Conservation (phyloP, 1,140 invertebrate species). For the Drosophila pachea region DNA sequence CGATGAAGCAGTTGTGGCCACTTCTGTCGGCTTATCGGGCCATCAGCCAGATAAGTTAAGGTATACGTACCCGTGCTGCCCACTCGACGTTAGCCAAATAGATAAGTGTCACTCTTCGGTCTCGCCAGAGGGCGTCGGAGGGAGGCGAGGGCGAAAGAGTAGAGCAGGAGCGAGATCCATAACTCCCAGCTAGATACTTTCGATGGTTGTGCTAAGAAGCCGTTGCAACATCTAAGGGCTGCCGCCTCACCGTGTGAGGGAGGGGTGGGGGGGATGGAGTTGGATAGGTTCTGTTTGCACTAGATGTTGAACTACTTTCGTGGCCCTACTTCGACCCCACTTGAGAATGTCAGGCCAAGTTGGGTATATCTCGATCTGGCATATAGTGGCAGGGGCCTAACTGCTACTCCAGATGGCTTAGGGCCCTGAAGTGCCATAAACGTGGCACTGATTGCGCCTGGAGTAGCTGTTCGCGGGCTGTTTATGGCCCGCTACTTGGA, state of each 20-base stretch:
- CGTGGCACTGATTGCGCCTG: constrained; percentile 61
- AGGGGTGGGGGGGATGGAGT: no score
- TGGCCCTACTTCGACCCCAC: constrained; percentile 23
- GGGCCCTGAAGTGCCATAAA: constrained; percentile 63
- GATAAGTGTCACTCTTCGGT: constrained; percentile 68
- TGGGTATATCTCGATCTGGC: constrained; percentile 56
- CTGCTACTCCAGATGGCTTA: constrained; percentile 47
- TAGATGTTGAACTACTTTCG: constrained; percentile 69
- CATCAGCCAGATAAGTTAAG: constrained; percentile 61
- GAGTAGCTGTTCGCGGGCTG: constrained; percentile 61
- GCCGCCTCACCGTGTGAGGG: background rate
- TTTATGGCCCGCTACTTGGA: constrained; percentile 63
- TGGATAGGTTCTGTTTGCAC: constrained; percentile 50
- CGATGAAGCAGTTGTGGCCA: constrained; percentile 21
- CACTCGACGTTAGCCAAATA: constrained; percentile 44
- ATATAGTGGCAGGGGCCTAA: constrained; percentile 16
- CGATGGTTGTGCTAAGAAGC: constrained; percentile 52
- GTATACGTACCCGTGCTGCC: constrained; percentile 14
- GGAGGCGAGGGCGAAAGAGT: no score
- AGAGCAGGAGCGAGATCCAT: constrained; percentile 13
- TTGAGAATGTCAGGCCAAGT: constrained; percentile 67
- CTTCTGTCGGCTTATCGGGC: constrained; percentile 63
- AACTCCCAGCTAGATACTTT: constrained; percentile 44
- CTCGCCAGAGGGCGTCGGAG: constrained; percentile 21
- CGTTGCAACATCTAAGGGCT: constrained; percentile 35